Percentiles rank a stretch among this genome's conserved stretches.
Conservation (phyloP, 2,888 invertebrate species). For the Scelioninae gen. 2 region DNA sequence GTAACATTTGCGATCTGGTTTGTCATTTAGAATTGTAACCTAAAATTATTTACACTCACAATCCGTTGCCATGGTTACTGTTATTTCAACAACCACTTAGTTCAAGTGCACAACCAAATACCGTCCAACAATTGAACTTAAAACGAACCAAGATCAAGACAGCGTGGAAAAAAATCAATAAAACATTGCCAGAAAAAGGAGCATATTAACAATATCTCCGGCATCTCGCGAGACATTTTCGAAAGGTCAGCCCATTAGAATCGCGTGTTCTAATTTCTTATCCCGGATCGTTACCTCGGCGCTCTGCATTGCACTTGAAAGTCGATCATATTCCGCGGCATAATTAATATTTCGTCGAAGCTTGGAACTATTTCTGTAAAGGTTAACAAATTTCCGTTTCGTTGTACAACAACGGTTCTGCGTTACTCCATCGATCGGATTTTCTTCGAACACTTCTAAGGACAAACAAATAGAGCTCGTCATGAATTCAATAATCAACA, state of each 20-base stretch:
- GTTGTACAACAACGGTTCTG: background rate
- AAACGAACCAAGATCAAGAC: too few relatives aligned
- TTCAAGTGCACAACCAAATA: too few relatives aligned
- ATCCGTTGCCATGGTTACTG: too few relatives aligned
- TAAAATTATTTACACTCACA: too few relatives aligned
- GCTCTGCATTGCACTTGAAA: constrained; percentile 15
- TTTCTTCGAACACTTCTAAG: constrained; percentile 13
- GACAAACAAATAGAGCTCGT: background rate
- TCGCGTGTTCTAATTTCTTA: constrained; percentile 25
- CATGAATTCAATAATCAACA: constrained; percentile 16
- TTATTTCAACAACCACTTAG: too few relatives aligned
- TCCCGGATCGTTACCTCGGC: constrained; percentile 13
- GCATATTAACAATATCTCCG: constrained; percentile 10
- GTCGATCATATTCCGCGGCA: constrained; percentile 11
- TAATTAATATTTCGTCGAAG: constrained; percentile 1
- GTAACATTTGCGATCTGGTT: too few relatives aligned
- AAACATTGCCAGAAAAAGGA: background rate
- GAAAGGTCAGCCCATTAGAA: constrained; percentile 17
- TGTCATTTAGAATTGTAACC: too few relatives aligned
- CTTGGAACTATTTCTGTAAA: constrained; percentile 13
- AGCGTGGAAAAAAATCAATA: constrained; percentile 14
- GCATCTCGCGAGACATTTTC: constrained; percentile 28
- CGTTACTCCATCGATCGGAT: constrained; percentile 9
- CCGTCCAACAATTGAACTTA: too few relatives aligned
- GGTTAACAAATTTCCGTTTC: background rate